A percentile compares a stretch with the other conserved stretches of the same genome.
These are phyloP conservation scores for Neoascia interrupta DNA, from an alignment of 2,888 invertebrate genomes.

Conservation along the genomic window DNA sequence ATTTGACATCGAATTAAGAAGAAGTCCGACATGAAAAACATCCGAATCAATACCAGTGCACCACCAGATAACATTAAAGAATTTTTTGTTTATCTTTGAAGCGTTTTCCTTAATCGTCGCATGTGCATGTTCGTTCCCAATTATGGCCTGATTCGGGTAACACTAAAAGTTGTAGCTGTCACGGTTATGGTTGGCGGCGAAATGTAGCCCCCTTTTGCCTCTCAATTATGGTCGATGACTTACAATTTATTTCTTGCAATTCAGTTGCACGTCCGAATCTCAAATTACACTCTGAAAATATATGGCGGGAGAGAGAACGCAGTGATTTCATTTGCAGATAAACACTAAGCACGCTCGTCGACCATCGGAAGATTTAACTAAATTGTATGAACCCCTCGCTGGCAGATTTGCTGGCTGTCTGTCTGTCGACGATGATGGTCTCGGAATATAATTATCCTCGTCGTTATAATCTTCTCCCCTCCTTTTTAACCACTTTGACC, in stretches of 20 bases:
- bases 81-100: conserved; percentile 7
- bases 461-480: background rate
- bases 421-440: conserved; percentile 26
- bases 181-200: no score
- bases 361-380: conserved; percentile 23
- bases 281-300: conserved; percentile 23
- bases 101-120: conserved; percentile 4
- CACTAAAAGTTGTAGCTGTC: no score
- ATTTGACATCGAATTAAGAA: background rate
- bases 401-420: conserved; percentile 24
- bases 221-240: conserved; percentile 56
- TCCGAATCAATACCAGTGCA: background rate
- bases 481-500: background rate
- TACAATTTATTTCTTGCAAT: conserved; percentile 24
- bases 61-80: background rate
- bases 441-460: conserved; percentile 14
- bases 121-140: conserved; percentile 47
- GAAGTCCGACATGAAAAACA: background rate
- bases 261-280: conserved; percentile 38
- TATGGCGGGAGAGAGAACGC: background rate
- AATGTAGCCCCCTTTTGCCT: conserved; percentile 13
- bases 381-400: conserved; percentile 23
- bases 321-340: conserved; percentile 26
- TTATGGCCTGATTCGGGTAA: conserved; percentile 38
- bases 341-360: conserved; percentile 9